These are phyloP conservation scores for Rhyacichthys aspro DNA, from an alignment of 2,797 vertebrate genomes.

Conservation along the genomic window DNA sequence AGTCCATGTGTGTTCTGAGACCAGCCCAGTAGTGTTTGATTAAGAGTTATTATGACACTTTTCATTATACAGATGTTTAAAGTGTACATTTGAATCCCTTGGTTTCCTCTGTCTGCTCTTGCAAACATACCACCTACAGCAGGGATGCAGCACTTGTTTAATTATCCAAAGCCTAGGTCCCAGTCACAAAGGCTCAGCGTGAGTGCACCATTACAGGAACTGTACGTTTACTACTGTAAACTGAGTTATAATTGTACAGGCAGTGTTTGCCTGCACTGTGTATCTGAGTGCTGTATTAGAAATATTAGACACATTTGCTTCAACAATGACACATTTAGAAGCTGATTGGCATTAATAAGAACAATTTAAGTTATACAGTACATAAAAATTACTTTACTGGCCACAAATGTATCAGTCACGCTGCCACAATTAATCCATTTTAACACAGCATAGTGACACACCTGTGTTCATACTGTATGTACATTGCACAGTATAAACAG, in stretches of 20 bases:
- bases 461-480: conserved; percentile 2
- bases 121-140: conserved; percentile 34
- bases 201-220: conserved; percentile 41
- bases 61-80: conserved; percentile 33
- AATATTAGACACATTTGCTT: conserved; percentile 39
- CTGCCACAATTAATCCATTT: conserved; percentile 11
- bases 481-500: conserved; percentile 37
- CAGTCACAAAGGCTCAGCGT: conserved; percentile 11
- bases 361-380: conserved; percentile 21
- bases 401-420: conserved; percentile 20
- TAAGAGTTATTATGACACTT: conserved; percentile 33
- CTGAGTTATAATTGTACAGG: conserved; percentile 48
- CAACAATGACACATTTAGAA: conserved; percentile 26
- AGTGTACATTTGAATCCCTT: conserved; percentile 37
- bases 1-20: conserved; percentile 56
- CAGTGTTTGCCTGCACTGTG: conserved; percentile 54
- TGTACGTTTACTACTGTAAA: conserved; percentile 61
- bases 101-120: conserved; percentile 22
- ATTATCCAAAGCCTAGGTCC: conserved; percentile 49
- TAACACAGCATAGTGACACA: conserved; percentile 11
- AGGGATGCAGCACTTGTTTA: conserved; percentile 34
- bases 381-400: conserved; percentile 30
- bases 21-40: conserved; percentile 66
- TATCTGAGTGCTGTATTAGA: conserved; percentile 40
- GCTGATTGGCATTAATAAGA: conserved; percentile 41